These are phyloP conservation scores for Zophobas morio DNA, from an alignment of 1,140 invertebrate species.

Conservation along the genomic window DNA sequence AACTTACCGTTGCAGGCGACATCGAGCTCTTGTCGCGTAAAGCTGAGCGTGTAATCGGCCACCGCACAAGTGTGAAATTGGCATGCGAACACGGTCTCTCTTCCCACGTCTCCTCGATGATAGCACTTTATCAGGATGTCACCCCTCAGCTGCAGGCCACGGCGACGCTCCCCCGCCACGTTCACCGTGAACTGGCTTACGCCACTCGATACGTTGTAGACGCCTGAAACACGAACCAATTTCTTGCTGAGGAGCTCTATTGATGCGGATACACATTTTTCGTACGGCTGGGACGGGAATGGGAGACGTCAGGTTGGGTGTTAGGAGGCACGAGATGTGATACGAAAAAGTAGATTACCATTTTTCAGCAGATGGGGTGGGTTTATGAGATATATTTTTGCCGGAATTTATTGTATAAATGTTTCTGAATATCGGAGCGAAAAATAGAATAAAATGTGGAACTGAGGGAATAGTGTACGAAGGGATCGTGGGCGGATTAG, in stretches of 20 bases:
- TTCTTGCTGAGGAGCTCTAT: background rate
- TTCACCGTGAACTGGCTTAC: constrained; percentile 79
- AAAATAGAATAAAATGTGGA: background rate
- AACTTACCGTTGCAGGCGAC: constrained; percentile 82
- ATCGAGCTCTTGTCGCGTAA: constrained; percentile 90
- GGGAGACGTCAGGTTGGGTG: background rate
- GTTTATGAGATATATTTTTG: background rate
- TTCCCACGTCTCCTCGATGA: constrained; percentile 73
- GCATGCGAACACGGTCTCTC: constrained; percentile 82
- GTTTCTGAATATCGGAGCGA: background rate
- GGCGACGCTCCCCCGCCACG: constrained; percentile 73
- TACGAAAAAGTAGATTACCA: constrained; percentile 5
- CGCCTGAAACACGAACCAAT: constrained; percentile 68
- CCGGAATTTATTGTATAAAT: background rate
- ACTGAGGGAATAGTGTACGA: too few species aligned
- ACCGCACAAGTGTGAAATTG: constrained; percentile 96
- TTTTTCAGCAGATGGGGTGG: background rate
- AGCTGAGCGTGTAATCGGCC: constrained; percentile 84
- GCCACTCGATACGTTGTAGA: constrained; percentile 80
- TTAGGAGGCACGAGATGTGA: background rate
- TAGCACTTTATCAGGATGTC: constrained; percentile 94
- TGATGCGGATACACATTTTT: constrained; percentile 9
- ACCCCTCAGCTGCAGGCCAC: constrained; percentile 84
- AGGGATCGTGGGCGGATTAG: too few species aligned
- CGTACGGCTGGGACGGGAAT: background rate